Percentiles rank a stretch among this genome's conserved stretches.
phyloP scores from a whole-genome alignment of 2,888 invertebrate genomes.

The Resseliella maxima region DNA sequence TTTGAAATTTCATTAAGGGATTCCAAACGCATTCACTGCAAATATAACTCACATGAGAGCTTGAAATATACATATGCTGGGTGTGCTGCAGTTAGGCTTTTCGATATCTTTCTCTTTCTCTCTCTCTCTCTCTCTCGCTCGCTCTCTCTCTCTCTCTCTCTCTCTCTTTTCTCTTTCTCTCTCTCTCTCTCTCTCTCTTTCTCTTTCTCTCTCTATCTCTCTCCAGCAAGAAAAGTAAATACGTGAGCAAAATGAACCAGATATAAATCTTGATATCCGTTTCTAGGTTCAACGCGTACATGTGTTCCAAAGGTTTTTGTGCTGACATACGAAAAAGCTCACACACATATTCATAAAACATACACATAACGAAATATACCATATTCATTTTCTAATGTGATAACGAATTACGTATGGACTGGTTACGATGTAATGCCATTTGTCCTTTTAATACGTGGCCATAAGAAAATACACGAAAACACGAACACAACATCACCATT shows the following conservation, averaged over 20 bases:
- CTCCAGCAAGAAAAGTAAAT: background rate
- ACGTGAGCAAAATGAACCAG: conserved; percentile 7
- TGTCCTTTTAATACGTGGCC: conserved; percentile 42
- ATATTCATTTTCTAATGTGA: conserved; percentile 52
- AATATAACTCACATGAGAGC: background rate
- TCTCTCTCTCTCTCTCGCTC: too few relatives aligned
- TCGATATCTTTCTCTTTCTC: too few relatives aligned
- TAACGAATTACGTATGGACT: conserved; percentile 9
- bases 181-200: background rate
- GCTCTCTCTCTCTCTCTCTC: too few relatives aligned
- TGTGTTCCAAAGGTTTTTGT: background rate
- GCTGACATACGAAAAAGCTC: conserved; percentile 24
- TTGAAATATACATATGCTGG: background rate
- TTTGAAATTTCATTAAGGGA: background rate
- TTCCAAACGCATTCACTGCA: background rate
- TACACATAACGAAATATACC: too few relatives aligned
- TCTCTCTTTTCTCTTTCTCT: too few relatives aligned
- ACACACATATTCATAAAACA: background rate
- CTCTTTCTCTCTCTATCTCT: too few relatives aligned
- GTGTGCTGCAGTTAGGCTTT: background rate
- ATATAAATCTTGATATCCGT: conserved; percentile 45
- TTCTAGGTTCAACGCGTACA: conserved; percentile 46
- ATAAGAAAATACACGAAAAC: background rate
- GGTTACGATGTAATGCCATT: conserved; percentile 24
- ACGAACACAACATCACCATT: background rate